phyloP scores from a whole-genome alignment of 2,113 vertebrate species.

The Ellobius talpinus region DNA sequence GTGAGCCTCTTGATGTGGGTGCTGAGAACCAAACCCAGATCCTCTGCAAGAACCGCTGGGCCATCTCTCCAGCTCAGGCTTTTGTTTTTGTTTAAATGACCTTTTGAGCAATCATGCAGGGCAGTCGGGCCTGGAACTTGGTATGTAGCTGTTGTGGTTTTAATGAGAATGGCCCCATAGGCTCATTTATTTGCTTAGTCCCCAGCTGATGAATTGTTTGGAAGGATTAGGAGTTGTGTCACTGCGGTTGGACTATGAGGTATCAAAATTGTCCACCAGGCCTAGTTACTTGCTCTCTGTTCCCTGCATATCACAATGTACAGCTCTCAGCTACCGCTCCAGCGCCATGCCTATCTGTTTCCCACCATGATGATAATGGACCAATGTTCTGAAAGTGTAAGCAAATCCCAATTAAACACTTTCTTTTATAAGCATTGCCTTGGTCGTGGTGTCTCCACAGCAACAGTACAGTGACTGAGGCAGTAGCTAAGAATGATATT shows the following conservation, averaged over 20 bases:
- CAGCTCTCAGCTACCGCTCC: not conserved
- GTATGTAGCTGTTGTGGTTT: not conserved
- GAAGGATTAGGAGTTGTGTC: not conserved
- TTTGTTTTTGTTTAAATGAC: not conserved
- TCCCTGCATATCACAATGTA: not conserved
- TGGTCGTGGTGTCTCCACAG: not conserved
- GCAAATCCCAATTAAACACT: not conserved
- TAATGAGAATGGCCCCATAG: not conserved
- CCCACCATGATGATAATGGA: not conserved
- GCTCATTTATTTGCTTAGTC: not conserved
- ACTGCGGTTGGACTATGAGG: not conserved
- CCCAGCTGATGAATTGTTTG: not conserved
- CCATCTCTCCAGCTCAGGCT: not conserved
- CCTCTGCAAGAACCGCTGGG: not conserved
- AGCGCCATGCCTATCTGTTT: not conserved
- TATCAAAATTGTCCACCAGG: not conserved
- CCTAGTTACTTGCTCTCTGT: not conserved
- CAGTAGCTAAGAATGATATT: not conserved
- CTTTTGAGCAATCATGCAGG: not conserved
- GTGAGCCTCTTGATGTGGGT: not conserved
- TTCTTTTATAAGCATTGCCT: not conserved
- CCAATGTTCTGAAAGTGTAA: not conserved
- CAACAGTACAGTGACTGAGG: not conserved
- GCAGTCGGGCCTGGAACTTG: not conserved
- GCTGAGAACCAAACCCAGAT: not conserved